These are phyloP conservation scores for Athene noctua DNA, from an alignment of 2,113 vertebrate genomes.

Conservation along the genomic window DNA sequence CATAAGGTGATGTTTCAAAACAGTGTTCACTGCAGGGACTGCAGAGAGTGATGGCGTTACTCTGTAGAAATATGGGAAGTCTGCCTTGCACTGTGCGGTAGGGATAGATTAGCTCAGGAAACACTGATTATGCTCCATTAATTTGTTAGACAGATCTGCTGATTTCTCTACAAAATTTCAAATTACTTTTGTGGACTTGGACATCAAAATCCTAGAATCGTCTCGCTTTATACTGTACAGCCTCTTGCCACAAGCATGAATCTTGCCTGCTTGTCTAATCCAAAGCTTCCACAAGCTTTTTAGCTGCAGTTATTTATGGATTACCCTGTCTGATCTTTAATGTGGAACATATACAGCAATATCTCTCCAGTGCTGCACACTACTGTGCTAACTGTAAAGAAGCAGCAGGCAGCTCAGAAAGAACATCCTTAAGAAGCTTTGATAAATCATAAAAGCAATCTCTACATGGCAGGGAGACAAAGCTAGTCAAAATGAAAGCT, in stretches of 20 bases:
- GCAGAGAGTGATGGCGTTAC: not conserved
- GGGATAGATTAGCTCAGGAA: not conserved
- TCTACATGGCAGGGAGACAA: not conserved
- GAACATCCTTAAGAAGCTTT: constrained; percentile 40
- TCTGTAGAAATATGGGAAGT: accelerated
- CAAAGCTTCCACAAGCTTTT: constrained; percentile 9
- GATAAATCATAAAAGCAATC: constrained; percentile 41
- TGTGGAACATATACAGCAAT: not conserved
- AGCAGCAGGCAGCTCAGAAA: constrained; percentile 10
- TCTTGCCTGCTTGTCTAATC: not conserved
- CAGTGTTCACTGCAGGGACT: not conserved
- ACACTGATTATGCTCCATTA: not conserved
- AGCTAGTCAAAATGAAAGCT: constrained; percentile 18
- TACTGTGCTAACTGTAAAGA: not conserved
- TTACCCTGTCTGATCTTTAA: constrained; percentile 27
- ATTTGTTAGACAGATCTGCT: not conserved
- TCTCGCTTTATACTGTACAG: not conserved
- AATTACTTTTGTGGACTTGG: not conserved
- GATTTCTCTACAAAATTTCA: not conserved
- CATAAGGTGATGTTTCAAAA: not conserved
- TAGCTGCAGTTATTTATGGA: constrained; percentile 23
- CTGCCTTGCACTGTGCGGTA: not conserved
- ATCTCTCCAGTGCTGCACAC: not conserved
- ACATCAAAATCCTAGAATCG: not conserved
- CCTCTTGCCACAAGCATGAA: not conserved